Percentiles rank a stretch among this genome's conserved stretches.
Conservation (phyloP, 1,140 invertebrate genomes). For the Heliconius himera region DNA sequence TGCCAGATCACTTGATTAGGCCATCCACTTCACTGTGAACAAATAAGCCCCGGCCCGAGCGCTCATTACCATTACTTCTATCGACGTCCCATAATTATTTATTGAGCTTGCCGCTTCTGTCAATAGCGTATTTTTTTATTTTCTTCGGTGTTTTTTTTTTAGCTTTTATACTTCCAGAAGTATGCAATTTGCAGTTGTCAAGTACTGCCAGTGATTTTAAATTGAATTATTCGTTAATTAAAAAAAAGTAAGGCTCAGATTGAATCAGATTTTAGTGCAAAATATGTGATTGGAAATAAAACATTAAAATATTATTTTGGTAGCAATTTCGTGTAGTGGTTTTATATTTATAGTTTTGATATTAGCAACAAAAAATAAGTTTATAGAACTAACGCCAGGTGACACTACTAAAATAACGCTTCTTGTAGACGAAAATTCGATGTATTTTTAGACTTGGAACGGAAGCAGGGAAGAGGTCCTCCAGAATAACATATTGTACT, state of each 20-base stretch:
- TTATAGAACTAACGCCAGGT: too few relatives aligned
- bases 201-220: background rate
- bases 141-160: background rate
- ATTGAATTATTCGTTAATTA: background rate
- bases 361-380: too few relatives aligned
- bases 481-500: too few relatives aligned
- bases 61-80: constrained; percentile 43
- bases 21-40: constrained; percentile 52
- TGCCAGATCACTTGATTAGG: constrained; percentile 52
- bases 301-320: too few relatives aligned
- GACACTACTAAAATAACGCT: too few relatives aligned
- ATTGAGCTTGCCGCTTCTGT: constrained; percentile 27
- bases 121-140: constrained; percentile 25
- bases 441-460: too few relatives aligned
- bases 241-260: background rate
- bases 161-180: background rate
- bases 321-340: too few relatives aligned
- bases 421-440: too few relatives aligned
- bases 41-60: constrained; percentile 47
- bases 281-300: too few relatives aligned
- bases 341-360: too few relatives aligned
- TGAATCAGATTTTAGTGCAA: too few relatives aligned
- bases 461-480: too few relatives aligned
- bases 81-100: constrained; percentile 35
- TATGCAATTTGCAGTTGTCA: background rate